Evolutionary conservation across 2,888 invertebrate species (phyloP).

Genomic region (Volucella inflata): DNA sequence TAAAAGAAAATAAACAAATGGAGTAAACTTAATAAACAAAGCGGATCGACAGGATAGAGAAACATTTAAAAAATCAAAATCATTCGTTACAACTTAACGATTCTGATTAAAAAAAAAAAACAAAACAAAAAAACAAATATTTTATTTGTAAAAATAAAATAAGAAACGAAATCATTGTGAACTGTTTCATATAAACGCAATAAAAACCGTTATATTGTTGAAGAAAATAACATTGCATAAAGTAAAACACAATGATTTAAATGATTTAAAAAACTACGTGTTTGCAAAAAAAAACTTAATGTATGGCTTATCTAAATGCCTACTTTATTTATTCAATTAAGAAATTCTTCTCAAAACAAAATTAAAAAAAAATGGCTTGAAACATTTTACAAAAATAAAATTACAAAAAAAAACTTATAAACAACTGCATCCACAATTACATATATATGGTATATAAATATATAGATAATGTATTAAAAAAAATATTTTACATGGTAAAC

Average conservation of each 20-base stretch:
- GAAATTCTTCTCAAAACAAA: conserved; percentile 13
- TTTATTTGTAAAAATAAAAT: background rate
- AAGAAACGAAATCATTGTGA: conserved; percentile 5
- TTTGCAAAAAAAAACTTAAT: conserved; percentile 36
- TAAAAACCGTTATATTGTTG: conserved; percentile 26
- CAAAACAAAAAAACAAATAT: conserved; percentile 3
- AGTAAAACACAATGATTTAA: conserved; percentile 1
- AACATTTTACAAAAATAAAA: background rate
- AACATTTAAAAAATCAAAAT: conserved; percentile 34
- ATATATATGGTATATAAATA: conserved; percentile 43
- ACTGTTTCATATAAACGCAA: conserved; percentile 14
- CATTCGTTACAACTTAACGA: conserved; percentile 31
- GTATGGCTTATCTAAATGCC: conserved; percentile 21
- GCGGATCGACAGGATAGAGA: conserved; percentile 69
- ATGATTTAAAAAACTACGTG: conserved; percentile 14
- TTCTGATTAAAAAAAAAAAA: conserved; percentile 20
- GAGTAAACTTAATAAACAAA: conserved; percentile 6
- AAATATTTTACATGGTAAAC: conserved; percentile 63
- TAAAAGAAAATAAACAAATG: conserved; percentile 9
- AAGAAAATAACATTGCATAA: conserved; percentile 6
- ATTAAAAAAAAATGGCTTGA: conserved; percentile 17
- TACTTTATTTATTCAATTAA: conserved; percentile 41
- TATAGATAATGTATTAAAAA: conserved; percentile 60
- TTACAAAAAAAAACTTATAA: conserved; percentile 21
- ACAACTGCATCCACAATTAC: conserved; percentile 40